phyloP scores from a whole-genome alignment of 2,888 invertebrate species.

The Drosophila lutescens region DNA sequence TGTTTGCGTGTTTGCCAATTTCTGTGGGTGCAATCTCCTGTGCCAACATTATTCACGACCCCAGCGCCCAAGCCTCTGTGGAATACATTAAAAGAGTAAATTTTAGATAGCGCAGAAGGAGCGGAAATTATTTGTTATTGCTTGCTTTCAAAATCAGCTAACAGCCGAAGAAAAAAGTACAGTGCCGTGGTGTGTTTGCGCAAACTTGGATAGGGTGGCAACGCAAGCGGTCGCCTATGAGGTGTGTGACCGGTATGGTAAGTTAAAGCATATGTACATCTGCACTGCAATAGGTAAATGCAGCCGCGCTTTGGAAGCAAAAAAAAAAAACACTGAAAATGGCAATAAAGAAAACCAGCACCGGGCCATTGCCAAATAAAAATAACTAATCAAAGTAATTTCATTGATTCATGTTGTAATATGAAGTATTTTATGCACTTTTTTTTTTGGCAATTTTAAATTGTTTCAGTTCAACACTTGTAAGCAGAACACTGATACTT shows the following conservation, averaged over 20 bases:
- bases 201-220: slow-evolving; percentile 56
- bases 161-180: slow-evolving; percentile 68
- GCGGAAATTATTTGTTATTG: slow-evolving; percentile 28
- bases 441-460: background rate
- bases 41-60: slow-evolving; percentile 82
- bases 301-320: slow-evolving; percentile 41
- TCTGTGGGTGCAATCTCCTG: slow-evolving; percentile 86
- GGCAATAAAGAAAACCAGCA: background rate
- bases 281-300: slow-evolving; percentile 37
- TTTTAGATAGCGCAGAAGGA: background rate
- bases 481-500: background rate
- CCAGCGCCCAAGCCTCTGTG: slow-evolving; percentile 47
- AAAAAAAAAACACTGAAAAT: slow-evolving; percentile 14
- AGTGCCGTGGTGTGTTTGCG: slow-evolving; percentile 72
- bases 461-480: background rate
- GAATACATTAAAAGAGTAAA: slow-evolving; percentile 17
- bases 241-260: slow-evolving; percentile 49
- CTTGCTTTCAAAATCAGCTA: slow-evolving; percentile 56
- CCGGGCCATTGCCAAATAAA: background rate
- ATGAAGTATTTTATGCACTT: background rate
- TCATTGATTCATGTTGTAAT: background rate
- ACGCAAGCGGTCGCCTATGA: slow-evolving; percentile 40
- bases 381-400: background rate
- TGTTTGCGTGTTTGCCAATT: slow-evolving; percentile 87
- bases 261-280: slow-evolving; percentile 34